A percentile compares a stretch with the other conserved stretches of the same genome.
These are phyloP conservation scores for Macrotus californicus DNA, from an alignment of 2,113 vertebrate species.

Conservation along the genomic window DNA sequence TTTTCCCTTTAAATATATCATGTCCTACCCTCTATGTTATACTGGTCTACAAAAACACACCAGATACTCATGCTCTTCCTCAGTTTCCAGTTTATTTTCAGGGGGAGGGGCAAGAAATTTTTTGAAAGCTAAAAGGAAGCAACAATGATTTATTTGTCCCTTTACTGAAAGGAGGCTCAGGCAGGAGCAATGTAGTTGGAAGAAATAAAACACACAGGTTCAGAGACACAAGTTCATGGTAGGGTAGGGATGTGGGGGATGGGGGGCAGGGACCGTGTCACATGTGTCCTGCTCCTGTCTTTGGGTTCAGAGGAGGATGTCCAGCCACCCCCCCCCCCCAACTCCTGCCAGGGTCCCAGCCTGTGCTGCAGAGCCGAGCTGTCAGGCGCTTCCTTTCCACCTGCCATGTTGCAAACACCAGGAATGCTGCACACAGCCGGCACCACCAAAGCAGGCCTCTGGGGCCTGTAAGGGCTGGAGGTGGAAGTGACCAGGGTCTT, in stretches of 20 bases:
- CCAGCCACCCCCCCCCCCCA: too few relatives aligned
- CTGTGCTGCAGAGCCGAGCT: too few relatives aligned
- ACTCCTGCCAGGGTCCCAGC: not conserved
- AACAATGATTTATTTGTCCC: not conserved
- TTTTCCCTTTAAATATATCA: not conserved
- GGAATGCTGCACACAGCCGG: not conserved
- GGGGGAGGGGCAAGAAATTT: not conserved
- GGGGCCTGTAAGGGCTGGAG: too few relatives aligned
- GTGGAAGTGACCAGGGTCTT: not conserved
- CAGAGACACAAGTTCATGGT: not conserved
- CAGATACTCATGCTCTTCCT: not conserved
- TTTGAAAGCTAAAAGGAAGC: not conserved
- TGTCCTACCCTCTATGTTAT: not conserved
- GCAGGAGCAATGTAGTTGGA: not conserved
- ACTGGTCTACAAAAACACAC: not conserved
- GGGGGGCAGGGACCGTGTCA: too few relatives aligned
- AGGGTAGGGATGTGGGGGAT: fast-evolving
- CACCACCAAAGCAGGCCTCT: not conserved
- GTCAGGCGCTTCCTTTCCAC: not conserved
- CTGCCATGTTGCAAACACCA: not conserved
- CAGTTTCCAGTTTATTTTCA: conserved; percentile 11
- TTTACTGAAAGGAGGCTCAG: not conserved
- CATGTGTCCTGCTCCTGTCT: not conserved
- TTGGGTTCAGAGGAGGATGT: not conserved
- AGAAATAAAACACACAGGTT: not conserved